Percentiles rank a stretch among this genome's conserved stretches.
Conservation (phyloP, 2,888 invertebrate genomes). For the Prosopocoilus inquinatus region DNA sequence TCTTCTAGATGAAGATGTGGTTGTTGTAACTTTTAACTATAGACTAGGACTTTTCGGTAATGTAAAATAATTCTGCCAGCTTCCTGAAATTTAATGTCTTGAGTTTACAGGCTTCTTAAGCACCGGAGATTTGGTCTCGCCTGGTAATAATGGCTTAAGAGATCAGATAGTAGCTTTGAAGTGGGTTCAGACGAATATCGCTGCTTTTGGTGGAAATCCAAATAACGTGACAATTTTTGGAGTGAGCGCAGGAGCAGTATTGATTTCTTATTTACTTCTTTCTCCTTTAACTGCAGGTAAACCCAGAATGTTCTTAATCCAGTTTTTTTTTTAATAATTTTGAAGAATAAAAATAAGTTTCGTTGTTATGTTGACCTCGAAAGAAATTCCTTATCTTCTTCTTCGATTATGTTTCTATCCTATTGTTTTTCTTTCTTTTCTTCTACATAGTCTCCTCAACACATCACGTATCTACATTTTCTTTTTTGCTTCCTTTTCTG, state of each 20-base stretch:
- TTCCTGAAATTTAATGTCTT: not conserved
- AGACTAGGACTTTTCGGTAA: slow-evolving; percentile 40
- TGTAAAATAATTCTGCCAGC: not conserved
- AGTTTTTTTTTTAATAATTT: not conserved
- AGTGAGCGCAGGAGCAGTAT: slow-evolving; percentile 13
- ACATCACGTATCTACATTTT: too few relatives aligned
- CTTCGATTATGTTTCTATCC: too few relatives aligned
- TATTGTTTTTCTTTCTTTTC: too few relatives aligned
- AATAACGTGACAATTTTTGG: slow-evolving; percentile 17
- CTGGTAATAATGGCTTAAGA: slow-evolving; percentile 15
- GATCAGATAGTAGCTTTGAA: slow-evolving; percentile 15
- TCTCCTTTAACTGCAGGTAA: slow-evolving; percentile 13
- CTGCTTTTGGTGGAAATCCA: slow-evolving; percentile 15
- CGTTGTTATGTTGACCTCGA: too few relatives aligned
- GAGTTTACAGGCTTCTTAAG: slow-evolving; percentile 14
- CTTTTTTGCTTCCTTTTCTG: too few relatives aligned
- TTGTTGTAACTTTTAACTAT: slow-evolving; percentile 39
- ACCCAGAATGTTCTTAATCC: too few relatives aligned
- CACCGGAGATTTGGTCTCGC: slow-evolving; percentile 11
- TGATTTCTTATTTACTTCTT: slow-evolving; percentile 13
- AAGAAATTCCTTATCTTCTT: too few relatives aligned
- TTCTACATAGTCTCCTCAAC: too few relatives aligned
- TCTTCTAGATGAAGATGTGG: slow-evolving; percentile 36
- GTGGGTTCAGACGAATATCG: slow-evolving; percentile 16
- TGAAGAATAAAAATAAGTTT: not conserved